Conservation (phyloP, 2,797 vertebrate genomes). For the Syndactyla subalaris region DNA sequence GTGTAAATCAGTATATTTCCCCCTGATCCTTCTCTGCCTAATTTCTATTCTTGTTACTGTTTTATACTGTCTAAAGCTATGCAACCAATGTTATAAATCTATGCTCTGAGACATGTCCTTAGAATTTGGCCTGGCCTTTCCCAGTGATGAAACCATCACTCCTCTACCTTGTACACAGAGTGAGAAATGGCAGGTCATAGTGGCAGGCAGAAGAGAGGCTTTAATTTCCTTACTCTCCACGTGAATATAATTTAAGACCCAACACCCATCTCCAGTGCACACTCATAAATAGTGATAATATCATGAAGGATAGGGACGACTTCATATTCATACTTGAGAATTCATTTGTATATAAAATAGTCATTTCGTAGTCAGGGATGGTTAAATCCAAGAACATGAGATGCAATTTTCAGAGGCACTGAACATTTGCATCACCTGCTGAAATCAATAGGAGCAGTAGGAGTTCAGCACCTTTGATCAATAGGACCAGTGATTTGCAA, state of each 20-base stretch:
- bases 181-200: neutral
- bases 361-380: constrained; percentile 34
- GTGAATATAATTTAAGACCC: neutral
- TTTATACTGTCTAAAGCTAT: neutral
- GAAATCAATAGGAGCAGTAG: constrained; percentile 49
- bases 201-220: neutral
- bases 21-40: neutral
- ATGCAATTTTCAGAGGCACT: constrained; percentile 38
- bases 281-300: constrained; percentile 49
- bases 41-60: neutral
- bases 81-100: neutral
- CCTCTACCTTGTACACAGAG: neutral
- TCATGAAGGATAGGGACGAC: neutral
- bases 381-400: constrained; percentile 36
- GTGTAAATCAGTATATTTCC: neutral
- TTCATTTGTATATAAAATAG: constrained; percentile 55
- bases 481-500: constrained; percentile 46
- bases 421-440: constrained; percentile 36
- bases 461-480: constrained; percentile 58
- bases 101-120: neutral
- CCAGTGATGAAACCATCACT: neutral
- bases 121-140: neutral
- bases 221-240: constrained; percentile 13
- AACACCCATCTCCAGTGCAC: neutral
- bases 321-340: constrained; percentile 32